Base-by-base conservation (phyloP, 2,888 invertebrate genomes). In the Doris montereyensis region DNA sequence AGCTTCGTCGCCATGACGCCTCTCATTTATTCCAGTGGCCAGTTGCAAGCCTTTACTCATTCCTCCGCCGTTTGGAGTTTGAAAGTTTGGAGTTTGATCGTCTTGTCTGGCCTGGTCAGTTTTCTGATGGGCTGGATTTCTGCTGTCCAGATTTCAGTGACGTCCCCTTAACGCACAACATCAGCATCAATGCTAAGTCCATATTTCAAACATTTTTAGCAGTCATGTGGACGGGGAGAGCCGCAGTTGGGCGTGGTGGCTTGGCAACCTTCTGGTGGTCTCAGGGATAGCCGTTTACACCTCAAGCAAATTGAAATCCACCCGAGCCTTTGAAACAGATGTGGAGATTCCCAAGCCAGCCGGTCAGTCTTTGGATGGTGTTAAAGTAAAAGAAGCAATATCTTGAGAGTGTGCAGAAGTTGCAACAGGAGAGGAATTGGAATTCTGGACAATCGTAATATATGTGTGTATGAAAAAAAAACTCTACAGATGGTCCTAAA, bases 151-250 rank as follows among this genome's bases (percentile, higher is more conserved):
- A 91, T 91, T 26, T 87, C 90, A 73, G 86, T 89, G 62, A 91
- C 91, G 0, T 91, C 91, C 0, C 91, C 91, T 85, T 90, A 3
- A 89, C 91, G 0, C 91, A 91, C 82, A 89, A 91, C 81, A 87
- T 91, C 62, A 90, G 90, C 81, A 89, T 90, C 76, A 91, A 90
- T 80, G 87, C 89, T 26, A 91, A 91, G 80, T 89, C 91, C 0
- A 88, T 91, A 1, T 78, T 88, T 41, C 91, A 91, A 84, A 91
- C 91, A 2, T 77, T 91, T 2, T 79, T 91, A 2, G 91, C 91
- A 4, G 90, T 91, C 2, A 62, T 89, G 24, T 87, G 86, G 77
- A 88, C 80, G 83, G 88, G 17, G 89, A 91, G 78, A 80, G 81
- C 2, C 90, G 91, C 76, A 86, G 89, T 0, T 57, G 82, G 8